Evolutionary conservation across 2,113 vertebrate species (phyloP).

Genomic region (Pelusios castaneus): DNA sequence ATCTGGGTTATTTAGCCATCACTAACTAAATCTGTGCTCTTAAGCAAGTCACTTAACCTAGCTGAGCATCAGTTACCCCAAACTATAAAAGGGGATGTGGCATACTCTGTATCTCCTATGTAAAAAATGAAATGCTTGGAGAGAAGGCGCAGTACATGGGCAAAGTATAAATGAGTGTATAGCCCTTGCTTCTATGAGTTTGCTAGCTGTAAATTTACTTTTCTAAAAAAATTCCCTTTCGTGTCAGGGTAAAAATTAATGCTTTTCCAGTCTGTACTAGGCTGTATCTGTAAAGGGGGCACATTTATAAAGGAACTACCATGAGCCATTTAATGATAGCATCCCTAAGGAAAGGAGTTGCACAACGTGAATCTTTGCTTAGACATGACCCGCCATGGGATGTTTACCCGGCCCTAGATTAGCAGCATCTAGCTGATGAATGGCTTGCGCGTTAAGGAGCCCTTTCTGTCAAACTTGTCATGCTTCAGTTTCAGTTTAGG

Average conservation of each 20-base stretch:
- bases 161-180: accelerated
- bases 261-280: neutral
- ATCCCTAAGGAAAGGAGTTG: neutral
- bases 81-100: neutral
- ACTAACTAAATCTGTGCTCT: neutral
- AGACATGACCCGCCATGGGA: neutral
- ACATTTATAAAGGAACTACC: neutral
- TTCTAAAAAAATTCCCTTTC: neutral
- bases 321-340: neutral
- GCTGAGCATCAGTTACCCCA: neutral
- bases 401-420: neutral
- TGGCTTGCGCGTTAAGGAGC: neutral
- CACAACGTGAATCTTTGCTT: neutral
- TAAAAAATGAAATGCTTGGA: neutral
- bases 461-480: slow-evolving; percentile 21
- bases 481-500: neutral
- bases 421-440: neutral
- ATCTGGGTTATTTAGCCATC: neutral
- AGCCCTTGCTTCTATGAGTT: neutral
- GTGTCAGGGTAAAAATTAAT: neutral
- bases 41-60: neutral
- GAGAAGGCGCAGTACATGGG: neutral
- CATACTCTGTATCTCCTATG: neutral
- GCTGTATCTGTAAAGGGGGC: neutral
- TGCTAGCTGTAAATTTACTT: neutral